Base-by-base conservation (phyloP, 2,797 vertebrate species). In the Bovichtus diacanthus region DNA sequence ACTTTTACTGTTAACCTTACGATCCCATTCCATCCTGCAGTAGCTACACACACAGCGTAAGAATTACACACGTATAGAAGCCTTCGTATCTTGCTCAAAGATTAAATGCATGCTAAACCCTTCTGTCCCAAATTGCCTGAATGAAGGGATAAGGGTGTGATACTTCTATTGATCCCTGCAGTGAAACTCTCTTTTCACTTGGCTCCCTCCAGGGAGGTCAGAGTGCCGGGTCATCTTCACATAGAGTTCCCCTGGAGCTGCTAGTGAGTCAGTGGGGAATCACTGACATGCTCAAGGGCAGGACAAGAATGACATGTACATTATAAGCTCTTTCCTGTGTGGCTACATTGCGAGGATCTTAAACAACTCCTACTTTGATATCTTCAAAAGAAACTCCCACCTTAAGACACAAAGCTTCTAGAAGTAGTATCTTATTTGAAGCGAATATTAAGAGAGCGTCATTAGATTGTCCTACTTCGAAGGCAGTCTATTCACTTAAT, bases 281-380 rank as follows among this genome's bases (percentile, higher is more conserved):
- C 25, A 2, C 50, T 61, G 81, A 71, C 73, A 79, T 80, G 87
- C 88, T 93, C 90, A 92, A 93, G 90, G 90, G 89, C 83, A 87
- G 78, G 72, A 81, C 78, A 76, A 86, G 65, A 76, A 47, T 59
- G 6, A 6, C 13, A 39, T 46, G 60, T 65, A 56, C 73, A 63
- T 70, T 78, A 85, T 76, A 80, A 78, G 81, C 59, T 39, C 29
- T 65, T 70, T 64, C 38, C 60, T 65, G 64, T 39, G 29, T 13
- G 69, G 71, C 34, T 74, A 64, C 70, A 71, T 53, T 36, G 49
- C 54, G 25, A 74, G 50, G 50, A 50, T 74, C 46, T 78, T 15
- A 72, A 83, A 80, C 77, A 54, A 74, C 80, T 59, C 47, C 80
- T 34, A 13, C 69, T 80, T 59, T 39, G 58, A 75, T 61, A 65